Evolutionary conservation across 2,113 vertebrate genomes (phyloP).

Genomic region (Sterna hirundo): DNA sequence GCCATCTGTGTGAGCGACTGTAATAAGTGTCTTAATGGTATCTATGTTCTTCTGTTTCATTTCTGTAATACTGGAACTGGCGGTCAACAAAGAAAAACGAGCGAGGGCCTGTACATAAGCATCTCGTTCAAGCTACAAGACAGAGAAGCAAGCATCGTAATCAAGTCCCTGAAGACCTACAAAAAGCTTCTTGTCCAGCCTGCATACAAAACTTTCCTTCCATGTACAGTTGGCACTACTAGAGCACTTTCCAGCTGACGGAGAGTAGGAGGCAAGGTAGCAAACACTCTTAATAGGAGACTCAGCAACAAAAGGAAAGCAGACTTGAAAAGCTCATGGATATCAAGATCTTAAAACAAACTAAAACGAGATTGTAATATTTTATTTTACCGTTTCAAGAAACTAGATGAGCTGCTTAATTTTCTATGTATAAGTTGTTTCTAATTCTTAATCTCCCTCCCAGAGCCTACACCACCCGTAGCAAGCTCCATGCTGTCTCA

Average conservation of each 20-base stretch:
- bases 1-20: conserved; percentile 95
- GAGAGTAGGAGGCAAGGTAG: background rate
- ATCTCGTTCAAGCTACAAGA: conserved; percentile 89
- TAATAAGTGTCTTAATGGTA: conserved; percentile 98
- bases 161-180: background rate
- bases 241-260: background rate
- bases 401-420: background rate
- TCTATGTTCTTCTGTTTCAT: conserved; percentile 99
- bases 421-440: background rate
- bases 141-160: background rate
- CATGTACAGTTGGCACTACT: background rate
- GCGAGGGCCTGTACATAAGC: conserved; percentile 96
- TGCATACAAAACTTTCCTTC: background rate
- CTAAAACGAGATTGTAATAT: background rate
- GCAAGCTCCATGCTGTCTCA: background rate
- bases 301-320: background rate
- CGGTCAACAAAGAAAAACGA: conserved; percentile 93
- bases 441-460: background rate
- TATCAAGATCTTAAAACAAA: background rate
- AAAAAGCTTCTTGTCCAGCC: background rate
- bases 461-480: background rate
- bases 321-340: background rate
- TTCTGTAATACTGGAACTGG: conserved; percentile 98
- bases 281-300: background rate
- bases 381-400: background rate